A percentile compares a stretch with the other conserved stretches of the same genome.
Conservation (phyloP, 2,113 vertebrate species). For the Syrrhaptes paradoxus region DNA sequence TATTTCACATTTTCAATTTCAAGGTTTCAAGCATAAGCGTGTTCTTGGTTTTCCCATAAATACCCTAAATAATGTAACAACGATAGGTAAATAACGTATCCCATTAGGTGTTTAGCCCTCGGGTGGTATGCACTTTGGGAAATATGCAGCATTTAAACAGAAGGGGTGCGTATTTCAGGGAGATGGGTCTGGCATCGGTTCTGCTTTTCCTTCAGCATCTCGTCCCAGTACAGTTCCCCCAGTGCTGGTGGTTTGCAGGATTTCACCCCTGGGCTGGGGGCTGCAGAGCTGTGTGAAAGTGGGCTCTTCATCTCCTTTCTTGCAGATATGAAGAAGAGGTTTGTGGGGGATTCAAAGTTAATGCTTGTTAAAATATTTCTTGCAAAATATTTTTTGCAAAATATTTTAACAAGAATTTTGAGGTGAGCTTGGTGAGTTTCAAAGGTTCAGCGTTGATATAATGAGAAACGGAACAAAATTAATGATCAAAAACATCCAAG, state of each 20-base stretch:
- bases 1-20: not conserved
- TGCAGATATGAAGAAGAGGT: not conserved
- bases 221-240: not conserved
- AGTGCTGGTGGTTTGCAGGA: not conserved
- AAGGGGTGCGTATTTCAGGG: not conserved
- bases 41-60: not conserved
- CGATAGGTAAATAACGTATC: not conserved
- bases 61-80: too few species aligned
- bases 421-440: not conserved
- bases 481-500: not conserved
- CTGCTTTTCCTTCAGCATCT: not conserved
- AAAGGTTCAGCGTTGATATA: not conserved
- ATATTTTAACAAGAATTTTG: not conserved
- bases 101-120: not conserved
- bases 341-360: not conserved
- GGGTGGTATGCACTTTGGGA: accelerated
- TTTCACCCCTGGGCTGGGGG: not conserved
- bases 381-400: not conserved
- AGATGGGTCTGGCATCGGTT: not conserved
- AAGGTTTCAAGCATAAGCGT: not conserved
- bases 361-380: not conserved
- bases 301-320: too few species aligned
- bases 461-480: not conserved
- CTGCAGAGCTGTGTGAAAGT: not conserved
- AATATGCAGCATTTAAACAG: not conserved